A percentile compares a stretch with the other conserved stretches of the same genome.
phyloP scores from a whole-genome alignment of 2,797 vertebrate species.

The Halcyon badia region DNA sequence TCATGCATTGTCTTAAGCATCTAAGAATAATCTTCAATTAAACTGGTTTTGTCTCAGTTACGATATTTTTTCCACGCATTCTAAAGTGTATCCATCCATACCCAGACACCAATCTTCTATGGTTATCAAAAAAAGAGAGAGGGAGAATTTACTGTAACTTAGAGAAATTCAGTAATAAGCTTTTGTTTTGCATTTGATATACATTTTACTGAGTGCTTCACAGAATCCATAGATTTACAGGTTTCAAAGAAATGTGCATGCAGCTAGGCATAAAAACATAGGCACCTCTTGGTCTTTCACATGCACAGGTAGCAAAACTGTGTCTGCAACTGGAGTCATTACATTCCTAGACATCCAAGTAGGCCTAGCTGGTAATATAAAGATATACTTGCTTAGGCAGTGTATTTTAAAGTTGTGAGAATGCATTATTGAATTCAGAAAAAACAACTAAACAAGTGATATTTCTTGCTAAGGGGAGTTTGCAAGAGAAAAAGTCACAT shows the following conservation, averaged over 20 bases:
- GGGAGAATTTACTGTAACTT: background rate
- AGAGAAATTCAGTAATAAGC: background rate
- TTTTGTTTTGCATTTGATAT: background rate
- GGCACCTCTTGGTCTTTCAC: background rate
- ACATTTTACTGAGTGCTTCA: background rate
- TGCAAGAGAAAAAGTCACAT: background rate
- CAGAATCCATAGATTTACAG: background rate
- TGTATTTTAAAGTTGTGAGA: background rate
- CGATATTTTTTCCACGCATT: background rate
- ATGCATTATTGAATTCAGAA: background rate
- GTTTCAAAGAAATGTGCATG: background rate
- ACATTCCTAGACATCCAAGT: background rate
- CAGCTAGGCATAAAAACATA: background rate
- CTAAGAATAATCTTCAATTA: constrained; percentile 16
- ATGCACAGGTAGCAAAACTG: background rate
- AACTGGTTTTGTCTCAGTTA: background rate
- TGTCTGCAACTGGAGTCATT: background rate
- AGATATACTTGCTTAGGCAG: background rate
- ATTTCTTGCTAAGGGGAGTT: background rate
- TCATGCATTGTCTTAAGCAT: background rate
- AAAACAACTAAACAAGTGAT: background rate
- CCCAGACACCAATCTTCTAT: background rate
- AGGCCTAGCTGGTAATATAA: background rate
- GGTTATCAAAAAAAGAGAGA: background rate
- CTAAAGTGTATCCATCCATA: background rate